Conservation (phyloP, 2,888 invertebrate genomes). For the Coleophora flavipennella region DNA sequence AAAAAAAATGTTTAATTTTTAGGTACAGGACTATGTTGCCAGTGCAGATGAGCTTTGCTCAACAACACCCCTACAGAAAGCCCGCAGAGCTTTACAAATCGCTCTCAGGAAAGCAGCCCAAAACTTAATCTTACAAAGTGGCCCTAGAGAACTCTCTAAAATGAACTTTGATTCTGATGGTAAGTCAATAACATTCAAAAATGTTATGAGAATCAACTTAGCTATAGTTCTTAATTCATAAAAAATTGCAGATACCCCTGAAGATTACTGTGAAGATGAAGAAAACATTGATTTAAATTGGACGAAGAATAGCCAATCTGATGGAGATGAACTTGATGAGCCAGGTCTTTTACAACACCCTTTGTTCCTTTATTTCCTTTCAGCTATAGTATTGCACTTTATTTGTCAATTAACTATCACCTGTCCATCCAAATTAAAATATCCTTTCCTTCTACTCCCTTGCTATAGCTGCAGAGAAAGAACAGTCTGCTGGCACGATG, state of each 20-base stretch:
- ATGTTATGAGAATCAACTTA: no score
- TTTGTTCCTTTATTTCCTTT: constrained; percentile 6
- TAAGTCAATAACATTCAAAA: constrained; percentile 5
- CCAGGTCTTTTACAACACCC: constrained; percentile 33
- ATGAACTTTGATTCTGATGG: constrained; percentile 40
- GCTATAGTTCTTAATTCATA: no score
- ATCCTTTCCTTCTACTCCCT: constrained; percentile 14
- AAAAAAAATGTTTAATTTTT: no score
- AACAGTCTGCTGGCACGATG: constrained; percentile 7
- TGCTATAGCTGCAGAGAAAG: constrained; percentile 17
- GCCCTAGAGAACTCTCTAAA: constrained; percentile 34
- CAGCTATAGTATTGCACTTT: no score
- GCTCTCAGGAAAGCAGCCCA: constrained; percentile 58
- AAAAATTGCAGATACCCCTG: constrained; percentile 10
- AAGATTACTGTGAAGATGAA: constrained; percentile 48
- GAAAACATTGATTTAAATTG: constrained; percentile 51
- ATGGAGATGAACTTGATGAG: constrained; percentile 17
- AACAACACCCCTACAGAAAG: constrained; percentile 61
- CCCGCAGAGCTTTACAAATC: constrained; percentile 48
- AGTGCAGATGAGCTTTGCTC: constrained; percentile 33
- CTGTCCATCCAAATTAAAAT: constrained; percentile 1
- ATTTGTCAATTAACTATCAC: not conserved
- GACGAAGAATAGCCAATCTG: constrained; percentile 30
- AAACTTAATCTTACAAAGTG: constrained; percentile 41
- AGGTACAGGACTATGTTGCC: no score